Conservation (phyloP, 2,888 invertebrate species). For the Ophion obscuratus region DNA sequence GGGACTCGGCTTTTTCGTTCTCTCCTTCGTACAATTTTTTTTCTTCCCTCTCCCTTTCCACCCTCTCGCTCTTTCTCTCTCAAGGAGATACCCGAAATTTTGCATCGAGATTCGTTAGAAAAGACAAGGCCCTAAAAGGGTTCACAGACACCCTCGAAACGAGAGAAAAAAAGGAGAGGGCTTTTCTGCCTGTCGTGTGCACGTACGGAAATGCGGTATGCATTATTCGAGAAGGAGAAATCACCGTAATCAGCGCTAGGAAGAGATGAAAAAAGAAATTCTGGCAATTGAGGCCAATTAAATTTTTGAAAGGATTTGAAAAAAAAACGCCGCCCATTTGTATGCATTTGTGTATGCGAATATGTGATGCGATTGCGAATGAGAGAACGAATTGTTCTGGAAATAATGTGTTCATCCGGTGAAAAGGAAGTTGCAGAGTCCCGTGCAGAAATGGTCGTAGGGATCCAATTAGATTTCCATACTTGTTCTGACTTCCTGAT, state of each 20-base stretch:
- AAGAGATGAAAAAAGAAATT: background rate
- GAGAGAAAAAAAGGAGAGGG: slow-evolving; percentile 24
- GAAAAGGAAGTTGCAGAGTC: background rate
- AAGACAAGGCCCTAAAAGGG: slow-evolving; percentile 46
- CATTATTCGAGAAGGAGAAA: background rate
- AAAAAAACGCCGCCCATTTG: background rate
- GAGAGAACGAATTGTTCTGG: background rate
- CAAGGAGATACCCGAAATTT: slow-evolving; percentile 55
- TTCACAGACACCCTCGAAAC: slow-evolving; percentile 38
- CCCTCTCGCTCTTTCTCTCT: slow-evolving; percentile 42
- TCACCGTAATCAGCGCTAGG: background rate
- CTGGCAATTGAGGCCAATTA: slow-evolving; percentile 10
- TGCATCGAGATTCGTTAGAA: slow-evolving; percentile 57
- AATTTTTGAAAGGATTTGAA: background rate
- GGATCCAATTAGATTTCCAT: too few species aligned
- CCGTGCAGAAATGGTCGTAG: too few species aligned
- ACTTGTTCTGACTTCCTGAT: too few species aligned
- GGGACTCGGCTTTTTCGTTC: slow-evolving; percentile 64
- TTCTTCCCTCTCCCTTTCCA: slow-evolving; percentile 34
- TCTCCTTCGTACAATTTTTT: slow-evolving; percentile 46
- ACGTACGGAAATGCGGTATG: background rate
- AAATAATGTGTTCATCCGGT: background rate
- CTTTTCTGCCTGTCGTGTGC: background rate
- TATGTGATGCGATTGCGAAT: background rate
- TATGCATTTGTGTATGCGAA: background rate